phyloP scores from a whole-genome alignment of 2,113 vertebrate species.

The Pluvianellus socialis region DNA sequence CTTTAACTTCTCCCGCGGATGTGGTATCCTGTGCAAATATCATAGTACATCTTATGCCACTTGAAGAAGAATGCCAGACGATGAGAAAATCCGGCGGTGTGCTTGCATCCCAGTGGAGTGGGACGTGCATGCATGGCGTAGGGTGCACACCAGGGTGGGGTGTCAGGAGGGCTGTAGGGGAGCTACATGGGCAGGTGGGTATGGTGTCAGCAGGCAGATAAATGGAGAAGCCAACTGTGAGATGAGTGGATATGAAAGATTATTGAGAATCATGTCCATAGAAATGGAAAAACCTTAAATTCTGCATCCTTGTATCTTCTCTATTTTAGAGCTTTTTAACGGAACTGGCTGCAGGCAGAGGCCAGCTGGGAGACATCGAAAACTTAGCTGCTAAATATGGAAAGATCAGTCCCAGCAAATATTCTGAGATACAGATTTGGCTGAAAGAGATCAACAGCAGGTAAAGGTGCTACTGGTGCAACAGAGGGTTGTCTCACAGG shows the following conservation, averaged over 20 bases:
- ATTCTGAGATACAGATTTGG: slow-evolving; percentile 71
- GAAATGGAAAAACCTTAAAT: background rate
- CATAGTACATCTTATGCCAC: background rate
- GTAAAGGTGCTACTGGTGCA: slow-evolving; percentile 57
- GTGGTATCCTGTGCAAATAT: background rate
- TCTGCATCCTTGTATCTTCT: background rate
- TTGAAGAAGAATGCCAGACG: background rate
- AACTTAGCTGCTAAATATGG: slow-evolving; percentile 73
- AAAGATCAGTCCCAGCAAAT: slow-evolving; percentile 73
- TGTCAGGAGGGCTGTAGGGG: background rate
- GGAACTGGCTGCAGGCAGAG: slow-evolving; percentile 82
- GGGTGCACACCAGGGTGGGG: too few relatives aligned
- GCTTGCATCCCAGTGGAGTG: background rate
- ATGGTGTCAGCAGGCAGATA: background rate
- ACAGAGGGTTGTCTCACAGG: background rate
- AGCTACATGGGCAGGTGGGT: rapidly evolving
- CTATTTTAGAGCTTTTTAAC: slow-evolving; percentile 80
- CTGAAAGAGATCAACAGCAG: slow-evolving; percentile 73
- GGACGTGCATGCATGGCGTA: rapidly evolving
- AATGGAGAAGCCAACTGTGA: background rate
- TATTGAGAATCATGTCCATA: background rate
- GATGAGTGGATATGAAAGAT: background rate
- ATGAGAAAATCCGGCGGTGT: background rate
- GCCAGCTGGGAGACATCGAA: slow-evolving; percentile 79
- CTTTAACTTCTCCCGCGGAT: background rate